phyloP scores from a whole-genome alignment of 2,797 vertebrate genomes.

The Coregonus sp. region DNA sequence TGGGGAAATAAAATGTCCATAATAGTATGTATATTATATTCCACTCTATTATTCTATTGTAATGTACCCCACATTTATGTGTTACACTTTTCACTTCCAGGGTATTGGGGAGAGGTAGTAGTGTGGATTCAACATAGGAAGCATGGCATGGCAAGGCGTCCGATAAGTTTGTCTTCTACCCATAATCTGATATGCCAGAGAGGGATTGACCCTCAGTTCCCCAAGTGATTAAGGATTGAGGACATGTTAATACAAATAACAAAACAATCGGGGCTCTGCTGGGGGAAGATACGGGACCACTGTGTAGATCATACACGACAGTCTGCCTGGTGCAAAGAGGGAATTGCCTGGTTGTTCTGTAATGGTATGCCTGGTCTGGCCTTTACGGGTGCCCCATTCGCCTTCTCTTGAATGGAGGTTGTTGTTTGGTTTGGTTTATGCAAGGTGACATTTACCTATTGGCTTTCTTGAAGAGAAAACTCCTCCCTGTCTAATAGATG shows the following conservation, averaged over 20 bases:
- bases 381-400: constrained; percentile 46
- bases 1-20: constrained; percentile 56
- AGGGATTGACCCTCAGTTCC: constrained; percentile 61
- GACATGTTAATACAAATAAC: constrained; percentile 84
- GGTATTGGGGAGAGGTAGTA: constrained; percentile 35
- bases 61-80: constrained; percentile 45
- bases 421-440: constrained; percentile 40
- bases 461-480: background rate
- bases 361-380: constrained; percentile 50
- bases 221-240: constrained; percentile 83
- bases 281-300: constrained; percentile 73
- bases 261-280: constrained; percentile 82
- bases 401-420: constrained; percentile 51
- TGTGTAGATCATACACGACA: constrained; percentile 82
- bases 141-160: constrained; percentile 57
- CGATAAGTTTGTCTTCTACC: constrained; percentile 45
- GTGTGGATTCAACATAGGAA: constrained; percentile 51
- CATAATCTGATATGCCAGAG: constrained; percentile 74
- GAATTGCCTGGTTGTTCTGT: constrained; percentile 39
- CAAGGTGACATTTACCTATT: constrained; percentile 70
- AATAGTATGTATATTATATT: constrained; percentile 72
- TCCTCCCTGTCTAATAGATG: constrained; percentile 26
- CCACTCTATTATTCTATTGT: constrained; percentile 43
- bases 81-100: constrained; percentile 10
- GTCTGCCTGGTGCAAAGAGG: constrained; percentile 56